Base-by-base conservation (phyloP, 2,888 invertebrate genomes). In the Scelioninae gen. 1 region DNA sequence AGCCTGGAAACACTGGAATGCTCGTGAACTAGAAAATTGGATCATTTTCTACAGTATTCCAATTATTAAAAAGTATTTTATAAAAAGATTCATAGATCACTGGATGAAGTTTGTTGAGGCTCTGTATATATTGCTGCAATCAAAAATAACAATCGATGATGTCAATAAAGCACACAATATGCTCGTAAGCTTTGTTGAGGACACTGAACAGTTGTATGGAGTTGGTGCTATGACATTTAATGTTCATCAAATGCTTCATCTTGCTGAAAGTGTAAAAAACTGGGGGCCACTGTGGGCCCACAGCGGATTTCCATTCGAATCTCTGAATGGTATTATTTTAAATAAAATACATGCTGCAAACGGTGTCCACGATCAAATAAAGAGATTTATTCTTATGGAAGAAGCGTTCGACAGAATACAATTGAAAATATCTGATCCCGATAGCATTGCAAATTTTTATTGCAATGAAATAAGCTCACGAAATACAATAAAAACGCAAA, bases 331-430 rank as follows among this genome's bases (percentile, higher is more conserved):
- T 34, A 31, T 56, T 13, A 10, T 81, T 10, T n/a, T 69, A 9
- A 76, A 68, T 32, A 34, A 49, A 29, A 56, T 74, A 13, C 68
- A 74, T 29, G 66, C 80, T 4, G 80, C 68, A 1, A 81, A 75
- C 2, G 75, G 75, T 5, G 65, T 81, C n/a, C 38, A 55, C 7
- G 66, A 66, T 0, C 80, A 80, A 80, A 68, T 80, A 8, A 66
- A 55, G 55, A 7, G 68, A 15, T 55, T 13, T 55, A 11, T 55
- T 10, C 13, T 68, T 0, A 68, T 55, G 55, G 31, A 68, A 53
- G 0, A 8, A 7, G 55, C 68, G 10, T 55, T 55, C 23, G 13
- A 66, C 13, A 66, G 11, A 0, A 5, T 15, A 34, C 5, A 5
- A 53, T 4, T 23, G 23, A 23, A 23, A 23, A 23, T 23, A 23